Evolutionary conservation across 1,140 invertebrate species (phyloP), one percentile per base, ranked within the genome.

Genomic region (Agrypnia vestita): DNA sequence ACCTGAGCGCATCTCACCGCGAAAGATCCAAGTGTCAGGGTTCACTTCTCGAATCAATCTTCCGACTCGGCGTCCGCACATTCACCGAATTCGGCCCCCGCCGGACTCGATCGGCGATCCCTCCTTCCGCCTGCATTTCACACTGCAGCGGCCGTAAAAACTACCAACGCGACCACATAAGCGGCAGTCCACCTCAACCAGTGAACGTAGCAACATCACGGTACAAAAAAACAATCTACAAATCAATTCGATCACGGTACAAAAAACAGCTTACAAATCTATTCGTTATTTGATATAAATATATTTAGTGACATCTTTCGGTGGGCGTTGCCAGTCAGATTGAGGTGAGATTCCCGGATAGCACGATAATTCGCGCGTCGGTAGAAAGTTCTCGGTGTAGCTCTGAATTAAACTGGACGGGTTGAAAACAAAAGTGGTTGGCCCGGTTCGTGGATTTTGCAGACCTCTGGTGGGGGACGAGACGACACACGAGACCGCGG

Each of bases 41-140:
- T 35, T 35, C 25, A 35, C 25, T 3, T 35, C 25, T 1, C 6
- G 6, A 3, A 35, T 35, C 25, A 35, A 35, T 35, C 25, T 35
- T 35, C 25, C 6, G 1, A 35, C 25, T 35, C 25, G 25, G 25
- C 25, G 25, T 35, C 6, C 25, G 6, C 1, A 35, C 25, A 35
- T 35, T 35, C 25, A 35, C 25, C 1, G 3, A 56, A 56, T 17
- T 19, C 53, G 53, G 53, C 53, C 53, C 53, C 15, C 53, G 7
- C n/a, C n/a, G 53, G 53, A 56, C 15, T 17, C 53, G 53, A 56
- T 4, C 53, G 7, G 12, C 15, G 11, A 17, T 56, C 53, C 53
- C 53, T 56, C 53, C 53, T 19, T 56, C 53, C n/a, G 53, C 25
- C 25, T 56, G n/a, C 53, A 56, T 56, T 56, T 56, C 53, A 17